Base-by-base conservation (phyloP, 2,888 invertebrate genomes). In the Hypomecis punctinalis region DNA sequence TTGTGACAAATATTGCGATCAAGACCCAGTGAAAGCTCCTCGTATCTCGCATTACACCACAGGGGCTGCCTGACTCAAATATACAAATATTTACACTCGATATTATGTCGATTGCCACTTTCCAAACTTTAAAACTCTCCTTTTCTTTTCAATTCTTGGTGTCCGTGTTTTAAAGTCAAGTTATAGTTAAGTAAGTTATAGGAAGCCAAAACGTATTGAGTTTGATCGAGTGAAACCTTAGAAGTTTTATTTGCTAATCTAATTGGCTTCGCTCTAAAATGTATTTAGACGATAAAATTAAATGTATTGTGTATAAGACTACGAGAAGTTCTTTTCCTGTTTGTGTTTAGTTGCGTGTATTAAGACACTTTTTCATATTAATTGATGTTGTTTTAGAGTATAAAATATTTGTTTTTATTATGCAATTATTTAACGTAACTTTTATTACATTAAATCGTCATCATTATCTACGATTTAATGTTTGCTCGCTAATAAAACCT, bases 101-200 rank as follows among this genome's bases (percentile, higher is more conserved):
- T 46, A 56, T 56, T 56, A 56, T 40, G 23, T 52, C 45, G 55
- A 61, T 61, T 56, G 51, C 48, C 47, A 49, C 61, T 61, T 55
- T 61, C 61, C 7, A 35, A 23, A 33, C 40, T 48, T 48, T 53
- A 1, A 39, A 10, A 43, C 53, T 36, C 42, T 53, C 53, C 35
- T 43, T 35, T 54, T 54, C 43, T 23, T 53, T 42, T 42, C n/a
- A 43, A 23, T 35, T 54, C 49, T 8, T 5, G 23, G 10, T 42
- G 8, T 23, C 11, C 9, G 10, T 42, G 8, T 40, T 8, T 49
- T 1, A 9, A 36, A 36, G 35, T 35, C 5, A 6, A 6, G 35
- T n/a, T 35, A 48, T 33, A 9, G 7, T 8, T 5, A 33, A 9
- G 23, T 23, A 13, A 2, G 5, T 4, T 5, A 23, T 9, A 9